phyloP scores from a whole-genome alignment of 2,888 invertebrate species.

The Sthenelais limicola region DNA sequence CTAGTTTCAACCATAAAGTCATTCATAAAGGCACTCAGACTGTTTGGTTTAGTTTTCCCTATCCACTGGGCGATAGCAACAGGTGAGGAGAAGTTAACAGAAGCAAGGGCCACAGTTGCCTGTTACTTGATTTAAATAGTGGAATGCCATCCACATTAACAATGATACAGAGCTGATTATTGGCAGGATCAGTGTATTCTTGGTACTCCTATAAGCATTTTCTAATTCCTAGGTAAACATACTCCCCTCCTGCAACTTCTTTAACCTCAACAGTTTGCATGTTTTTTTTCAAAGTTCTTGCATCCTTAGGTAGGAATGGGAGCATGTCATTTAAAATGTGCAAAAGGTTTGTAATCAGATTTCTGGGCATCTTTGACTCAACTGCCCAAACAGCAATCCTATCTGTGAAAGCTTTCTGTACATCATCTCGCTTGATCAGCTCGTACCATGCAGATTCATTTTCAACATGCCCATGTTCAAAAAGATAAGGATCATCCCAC shows the following conservation, averaged over 20 bases:
- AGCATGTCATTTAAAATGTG: too few relatives aligned
- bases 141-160: constrained; percentile 44
- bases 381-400: too few relatives aligned
- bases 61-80: constrained; percentile 40
- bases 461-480: too few relatives aligned
- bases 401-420: too few relatives aligned
- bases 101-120: constrained; percentile 39
- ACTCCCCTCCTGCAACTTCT: constrained; percentile 37
- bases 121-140: constrained; percentile 43
- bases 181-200: background rate
- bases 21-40: constrained; percentile 37
- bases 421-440: too few relatives aligned
- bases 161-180: background rate
- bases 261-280: background rate
- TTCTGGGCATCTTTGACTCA: too few relatives aligned
- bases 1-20: constrained; percentile 35
- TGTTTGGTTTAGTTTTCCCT: constrained; percentile 44
- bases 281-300: constrained; percentile 19
- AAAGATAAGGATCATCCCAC: too few relatives aligned
- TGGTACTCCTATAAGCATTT: background rate
- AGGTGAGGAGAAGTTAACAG: constrained; percentile 4
- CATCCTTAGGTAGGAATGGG: constrained; percentile 44
- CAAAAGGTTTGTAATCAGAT: too few relatives aligned
- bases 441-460: too few relatives aligned
- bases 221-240: constrained; percentile 36